Evolutionary conservation across 2,113 vertebrate genomes (phyloP).

Genomic region (Anolis carolinensis): DNA sequence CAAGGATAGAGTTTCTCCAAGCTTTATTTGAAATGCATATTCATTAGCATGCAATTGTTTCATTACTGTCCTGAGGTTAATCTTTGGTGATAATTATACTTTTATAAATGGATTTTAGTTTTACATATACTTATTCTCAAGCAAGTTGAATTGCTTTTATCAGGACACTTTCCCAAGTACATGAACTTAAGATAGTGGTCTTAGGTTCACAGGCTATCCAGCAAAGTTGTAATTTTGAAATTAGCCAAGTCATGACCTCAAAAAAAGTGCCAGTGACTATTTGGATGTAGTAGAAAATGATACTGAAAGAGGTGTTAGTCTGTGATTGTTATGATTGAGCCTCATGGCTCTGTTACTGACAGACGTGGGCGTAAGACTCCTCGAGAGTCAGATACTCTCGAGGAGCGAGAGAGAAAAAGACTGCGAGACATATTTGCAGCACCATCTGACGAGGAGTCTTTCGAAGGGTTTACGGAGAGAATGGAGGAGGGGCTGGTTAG

Average conservation of each 20-base stretch:
- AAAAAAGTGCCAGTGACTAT: background rate
- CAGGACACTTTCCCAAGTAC: background rate
- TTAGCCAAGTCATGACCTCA: background rate
- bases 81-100: background rate
- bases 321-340: too few species aligned
- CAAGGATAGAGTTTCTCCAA: background rate
- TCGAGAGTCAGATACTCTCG: too few species aligned
- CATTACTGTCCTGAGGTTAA: background rate
- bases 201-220: background rate
- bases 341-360: too few species aligned
- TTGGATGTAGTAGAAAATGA: background rate
- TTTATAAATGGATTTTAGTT: background rate
- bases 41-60: background rate
- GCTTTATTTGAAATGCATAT: background rate
- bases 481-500: too few species aligned
- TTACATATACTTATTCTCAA: background rate
- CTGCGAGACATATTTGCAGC: too few species aligned
- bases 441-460: too few species aligned
- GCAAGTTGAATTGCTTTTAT: background rate
- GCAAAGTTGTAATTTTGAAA: background rate
- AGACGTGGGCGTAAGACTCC: too few species aligned
- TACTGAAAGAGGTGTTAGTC: slow-evolving; percentile 3
- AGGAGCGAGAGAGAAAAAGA: too few species aligned
- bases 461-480: too few species aligned
- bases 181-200: background rate